phyloP scores from a whole-genome alignment of 2,113 vertebrate genomes.

The human region DNA sequence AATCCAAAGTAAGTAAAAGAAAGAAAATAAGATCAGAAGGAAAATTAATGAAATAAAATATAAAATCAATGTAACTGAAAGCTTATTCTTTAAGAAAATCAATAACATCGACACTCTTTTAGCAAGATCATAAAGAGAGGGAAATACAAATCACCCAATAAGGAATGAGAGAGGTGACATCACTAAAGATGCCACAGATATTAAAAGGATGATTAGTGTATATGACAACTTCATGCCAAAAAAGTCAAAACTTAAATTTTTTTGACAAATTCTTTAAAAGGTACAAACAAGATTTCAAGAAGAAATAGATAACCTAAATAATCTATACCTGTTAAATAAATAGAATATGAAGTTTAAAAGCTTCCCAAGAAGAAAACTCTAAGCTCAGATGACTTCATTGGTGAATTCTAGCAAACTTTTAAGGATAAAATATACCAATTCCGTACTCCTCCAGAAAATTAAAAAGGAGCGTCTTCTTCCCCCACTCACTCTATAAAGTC shows the following conservation, averaged over 20 bases:
- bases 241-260: not conserved
- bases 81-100: not conserved
- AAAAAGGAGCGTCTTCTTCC: not conserved
- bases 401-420: not conserved
- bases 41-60: slow-evolving; percentile 1
- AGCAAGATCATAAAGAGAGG: not conserved
- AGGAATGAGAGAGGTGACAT: not conserved
- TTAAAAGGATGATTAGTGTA: not conserved
- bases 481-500: not conserved
- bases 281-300: not conserved
- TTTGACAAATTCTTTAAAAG: not conserved
- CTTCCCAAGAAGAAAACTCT: not conserved
- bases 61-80: not conserved
- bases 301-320: not conserved
- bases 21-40: not conserved
- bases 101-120: not conserved
- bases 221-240: not conserved
- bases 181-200: not conserved
- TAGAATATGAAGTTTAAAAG: not conserved
- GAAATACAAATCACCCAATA: not conserved
- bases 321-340: not conserved
- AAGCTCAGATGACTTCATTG: not conserved
- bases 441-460: not conserved
- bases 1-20: not conserved
- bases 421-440: not conserved